A percentile compares a stretch with the other conserved stretches of the same genome.
Evolutionary conservation across 2,113 vertebrate genomes (phyloP).

Genomic region (Xiphias gladius): DNA sequence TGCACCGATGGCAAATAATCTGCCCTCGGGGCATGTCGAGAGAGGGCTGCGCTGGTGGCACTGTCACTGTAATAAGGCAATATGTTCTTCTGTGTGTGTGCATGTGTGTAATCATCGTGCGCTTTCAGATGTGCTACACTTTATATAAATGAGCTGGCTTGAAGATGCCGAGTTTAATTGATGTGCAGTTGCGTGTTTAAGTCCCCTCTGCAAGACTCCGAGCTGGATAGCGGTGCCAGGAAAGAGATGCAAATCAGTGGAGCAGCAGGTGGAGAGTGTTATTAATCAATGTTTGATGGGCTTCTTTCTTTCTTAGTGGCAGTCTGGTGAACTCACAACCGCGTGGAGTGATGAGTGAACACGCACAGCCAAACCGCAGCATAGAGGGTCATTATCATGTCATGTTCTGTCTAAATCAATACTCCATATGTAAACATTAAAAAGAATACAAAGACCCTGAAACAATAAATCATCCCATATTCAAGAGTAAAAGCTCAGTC

Average conservation of each 20-base stretch:
- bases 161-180: slow-evolving; percentile 31
- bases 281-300: slow-evolving; percentile 80
- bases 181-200: slow-evolving; percentile 15
- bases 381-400: slow-evolving; percentile 25
- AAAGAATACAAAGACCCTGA: slow-evolving; percentile 41
- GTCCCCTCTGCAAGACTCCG: slow-evolving; percentile 31
- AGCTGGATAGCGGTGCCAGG: slow-evolving; percentile 58
- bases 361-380: slow-evolving; percentile 3
- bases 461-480: slow-evolving; percentile 29
- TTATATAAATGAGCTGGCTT: slow-evolving; percentile 26
- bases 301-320: slow-evolving; percentile 54
- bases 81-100: slow-evolving; percentile 27
- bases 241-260: slow-evolving; percentile 69
- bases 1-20: slow-evolving; percentile 61
- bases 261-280: slow-evolving; percentile 67
- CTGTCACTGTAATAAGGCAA: slow-evolving; percentile 36
- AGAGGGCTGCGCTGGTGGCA: slow-evolving; percentile 36
- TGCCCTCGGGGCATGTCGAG: slow-evolving; percentile 49
- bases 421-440: slow-evolving; percentile 44
- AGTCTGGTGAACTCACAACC: slow-evolving; percentile 30
- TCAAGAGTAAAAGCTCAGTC: slow-evolving; percentile 37
- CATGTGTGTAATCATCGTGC: background rate
- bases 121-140: slow-evolving; percentile 26
- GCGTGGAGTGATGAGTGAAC: slow-evolving; percentile 24
- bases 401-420: slow-evolving; percentile 47